Conservation (phyloP, 2,797 vertebrate species). For the Tarsius wallacei region DNA sequence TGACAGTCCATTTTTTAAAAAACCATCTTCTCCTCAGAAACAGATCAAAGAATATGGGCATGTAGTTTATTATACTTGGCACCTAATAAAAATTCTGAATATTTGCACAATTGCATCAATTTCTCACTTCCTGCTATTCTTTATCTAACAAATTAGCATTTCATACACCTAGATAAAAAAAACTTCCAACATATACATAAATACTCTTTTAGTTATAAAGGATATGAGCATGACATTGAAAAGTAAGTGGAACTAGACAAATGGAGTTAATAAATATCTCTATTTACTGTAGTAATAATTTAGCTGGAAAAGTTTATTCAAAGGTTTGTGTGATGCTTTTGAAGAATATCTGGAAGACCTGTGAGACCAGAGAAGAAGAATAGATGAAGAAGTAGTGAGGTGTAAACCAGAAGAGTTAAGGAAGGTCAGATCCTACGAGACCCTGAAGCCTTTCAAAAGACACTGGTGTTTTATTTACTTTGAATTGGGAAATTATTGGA, state of each 20-base stretch:
- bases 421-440: neutral
- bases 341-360: neutral
- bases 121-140: constrained; percentile 63
- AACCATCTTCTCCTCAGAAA: constrained; percentile 61
- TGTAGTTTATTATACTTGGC: constrained; percentile 79
- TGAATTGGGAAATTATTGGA: neutral
- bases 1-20: constrained; percentile 76
- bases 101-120: constrained; percentile 78
- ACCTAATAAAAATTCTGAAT: constrained; percentile 84
- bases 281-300: constrained; percentile 4
- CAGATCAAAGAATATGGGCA: constrained; percentile 77
- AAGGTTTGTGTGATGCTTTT: neutral
- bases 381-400: neutral
- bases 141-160: constrained; percentile 81
- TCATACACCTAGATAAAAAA: constrained; percentile 76
- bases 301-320: neutral
- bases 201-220: constrained; percentile 54
- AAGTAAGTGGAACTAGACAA: constrained; percentile 74
- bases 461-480: constrained; percentile 53
- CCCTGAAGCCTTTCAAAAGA: neutral
- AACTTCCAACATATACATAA: constrained; percentile 76
- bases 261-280: constrained; percentile 58
- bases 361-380: neutral
- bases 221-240: constrained; percentile 61
- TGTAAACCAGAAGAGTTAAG: neutral